phyloP scores from a whole-genome alignment of 2,888 invertebrate species.

The Capitulum mitella region DNA sequence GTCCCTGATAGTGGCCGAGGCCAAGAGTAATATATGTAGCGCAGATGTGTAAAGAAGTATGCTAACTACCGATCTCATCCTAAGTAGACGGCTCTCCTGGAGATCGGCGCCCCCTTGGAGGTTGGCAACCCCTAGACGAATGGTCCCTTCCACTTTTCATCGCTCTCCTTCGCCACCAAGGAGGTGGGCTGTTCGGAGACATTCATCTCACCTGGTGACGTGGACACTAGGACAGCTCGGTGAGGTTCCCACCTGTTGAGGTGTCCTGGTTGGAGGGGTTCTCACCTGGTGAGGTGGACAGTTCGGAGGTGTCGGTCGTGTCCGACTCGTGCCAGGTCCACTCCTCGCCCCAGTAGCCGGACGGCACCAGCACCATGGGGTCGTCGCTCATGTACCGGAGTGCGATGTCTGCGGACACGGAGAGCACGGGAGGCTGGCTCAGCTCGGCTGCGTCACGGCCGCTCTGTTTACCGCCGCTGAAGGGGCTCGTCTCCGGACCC shows the following conservation, averaged over 20 bases:
- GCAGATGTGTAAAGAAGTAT: too few relatives aligned
- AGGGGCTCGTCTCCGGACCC: not conserved
- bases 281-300: constrained; percentile 5
- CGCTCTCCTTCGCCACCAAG: too few relatives aligned
- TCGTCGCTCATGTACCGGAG: not conserved
- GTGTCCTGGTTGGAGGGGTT: not conserved
- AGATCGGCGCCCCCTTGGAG: not conserved
- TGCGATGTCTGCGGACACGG: not conserved
- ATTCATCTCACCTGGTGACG: not conserved
- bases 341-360: not conserved
- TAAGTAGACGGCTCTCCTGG: too few relatives aligned
- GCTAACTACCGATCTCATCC: too few relatives aligned
- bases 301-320: not conserved
- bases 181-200: too few relatives aligned
- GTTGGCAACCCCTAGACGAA: too few relatives aligned
- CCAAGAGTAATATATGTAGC: too few relatives aligned
- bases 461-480: not conserved
- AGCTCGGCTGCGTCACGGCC: not conserved
- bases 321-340: constrained; percentile 4
- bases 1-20: too few relatives aligned
- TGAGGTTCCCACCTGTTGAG: not conserved
- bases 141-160: too few relatives aligned
- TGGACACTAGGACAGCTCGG: not conserved
- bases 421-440: not conserved
- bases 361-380: not conserved